Base-by-base conservation (phyloP, 35 echinoderm and acorn worm genomes). In the Apostichopus parvimensis region DNA sequence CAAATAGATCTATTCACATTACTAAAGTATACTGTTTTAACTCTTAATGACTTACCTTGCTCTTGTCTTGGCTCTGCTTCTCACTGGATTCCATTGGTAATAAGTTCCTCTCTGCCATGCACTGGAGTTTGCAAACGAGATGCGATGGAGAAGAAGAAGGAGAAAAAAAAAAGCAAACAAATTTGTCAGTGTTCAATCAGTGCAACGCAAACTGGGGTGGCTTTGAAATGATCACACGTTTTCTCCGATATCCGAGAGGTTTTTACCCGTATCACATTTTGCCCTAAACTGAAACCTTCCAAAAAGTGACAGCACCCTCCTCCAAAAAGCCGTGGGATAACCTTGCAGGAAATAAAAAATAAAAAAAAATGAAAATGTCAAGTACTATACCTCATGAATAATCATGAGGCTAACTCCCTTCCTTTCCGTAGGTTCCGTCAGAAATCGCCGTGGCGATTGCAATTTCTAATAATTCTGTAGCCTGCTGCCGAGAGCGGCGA, bases 381-480 rank as follows among this genome's bases (percentile, higher is more conserved):
- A 84, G 81, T 84, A 52, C 24, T 84, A n/a, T 58, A 59, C 81
- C 56, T 84, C 81, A 84, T 84, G 4, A 58, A 58, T 84, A 84
- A 23, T 57, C 54, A 84, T 84, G 52, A 84, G 81, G 81, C 57
- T 84, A 58, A n/a, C 57, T 75, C 17, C 12, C 71, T 18, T 75
- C 71, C 71, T n/a, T 8, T 75, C 20, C 71, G 71, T 18, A 75
- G 15, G 20, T 75, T 75, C 81, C 81, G 58, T 23, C 55, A n/a
- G 81, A 84, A 45, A 59, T 22, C 53, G 55, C 23, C 15, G 54
- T 84, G 81, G 54, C 57, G 81, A 58, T 84, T 84, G 81, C 81
- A 84, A 84, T 84, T 84, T 84, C 81, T 24, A 84, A 84, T 84
- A 84, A 84, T 55, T 84, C 81, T 59, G 34, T 45, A 45, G 34